Evolutionary conservation across 1,140 invertebrate species (phyloP).

Genomic region (Drosophila mauritiana): DNA sequence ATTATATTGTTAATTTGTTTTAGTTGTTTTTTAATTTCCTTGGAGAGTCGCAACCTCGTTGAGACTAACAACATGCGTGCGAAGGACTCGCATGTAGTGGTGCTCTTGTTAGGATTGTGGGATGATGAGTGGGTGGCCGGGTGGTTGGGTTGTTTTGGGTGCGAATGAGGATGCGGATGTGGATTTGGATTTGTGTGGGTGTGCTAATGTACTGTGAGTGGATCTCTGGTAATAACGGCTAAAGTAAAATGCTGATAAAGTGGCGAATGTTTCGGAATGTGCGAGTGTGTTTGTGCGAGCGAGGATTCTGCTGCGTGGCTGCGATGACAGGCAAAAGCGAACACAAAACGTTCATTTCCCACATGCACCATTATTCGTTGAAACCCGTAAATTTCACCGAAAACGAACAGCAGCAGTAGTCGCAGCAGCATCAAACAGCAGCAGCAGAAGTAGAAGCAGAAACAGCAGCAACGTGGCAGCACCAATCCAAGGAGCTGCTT

Average conservation of each 20-base stretch:
- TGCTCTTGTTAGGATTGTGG: conserved; percentile 3
- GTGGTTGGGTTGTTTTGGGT: conserved; percentile 1
- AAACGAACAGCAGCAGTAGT: conserved; percentile 61
- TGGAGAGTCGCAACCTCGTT: conserved; percentile 74
- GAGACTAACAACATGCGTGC: conserved; percentile 56
- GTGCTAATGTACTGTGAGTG: conserved; percentile 68
- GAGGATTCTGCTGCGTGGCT: conserved; percentile 61
- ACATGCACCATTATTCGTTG: conserved; percentile 82
- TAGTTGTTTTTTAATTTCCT: conserved; percentile 84
- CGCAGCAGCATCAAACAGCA: conserved; percentile 5
- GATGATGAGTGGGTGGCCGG: background rate
- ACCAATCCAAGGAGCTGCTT: conserved; percentile 74
- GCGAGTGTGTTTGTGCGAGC: conserved; percentile 37
- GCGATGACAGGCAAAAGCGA: conserved; percentile 80
- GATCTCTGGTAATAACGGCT: conserved; percentile 73
- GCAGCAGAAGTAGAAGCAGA: conserved; percentile 7
- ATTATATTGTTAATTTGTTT: conserved; percentile 83
- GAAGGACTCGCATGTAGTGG: conserved; percentile 15
- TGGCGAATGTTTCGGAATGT: conserved; percentile 72
- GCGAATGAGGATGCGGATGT: background rate
- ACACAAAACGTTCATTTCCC: conserved; percentile 83
- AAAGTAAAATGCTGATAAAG: conserved; percentile 83
- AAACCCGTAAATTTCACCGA: conserved; percentile 77
- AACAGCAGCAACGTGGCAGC: conserved; percentile 27
- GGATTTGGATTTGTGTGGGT: conserved; percentile 15